Percentiles rank a stretch among this genome's conserved stretches.
Evolutionary conservation across 2,113 vertebrate species (phyloP).

Genomic region (Seriola dumerili): DNA sequence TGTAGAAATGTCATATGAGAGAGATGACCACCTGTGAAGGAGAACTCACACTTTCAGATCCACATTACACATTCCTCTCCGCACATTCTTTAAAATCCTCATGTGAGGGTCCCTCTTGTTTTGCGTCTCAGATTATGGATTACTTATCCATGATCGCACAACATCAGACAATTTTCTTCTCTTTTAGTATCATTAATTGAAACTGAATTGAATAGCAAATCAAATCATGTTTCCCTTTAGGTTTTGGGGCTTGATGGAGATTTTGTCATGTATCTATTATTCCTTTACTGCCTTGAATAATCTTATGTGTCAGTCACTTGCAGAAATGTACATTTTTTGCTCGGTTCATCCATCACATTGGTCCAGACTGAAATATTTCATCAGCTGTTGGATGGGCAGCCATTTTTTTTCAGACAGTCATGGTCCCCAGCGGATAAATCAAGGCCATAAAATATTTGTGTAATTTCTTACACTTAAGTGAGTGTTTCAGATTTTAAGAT

Average conservation of each 20-base stretch:
- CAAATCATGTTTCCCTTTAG: background rate
- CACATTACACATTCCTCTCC: constrained; percentile 40
- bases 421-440: background rate
- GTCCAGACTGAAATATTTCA: too few species aligned
- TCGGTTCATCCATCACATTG: too few species aligned
- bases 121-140: constrained; percentile 50
- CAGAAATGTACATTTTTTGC: too few species aligned
- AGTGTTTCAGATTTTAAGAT: too few species aligned
- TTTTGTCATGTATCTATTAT: too few species aligned
- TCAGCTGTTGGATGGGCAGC: too few species aligned
- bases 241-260: background rate
- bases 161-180: constrained; percentile 40
- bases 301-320: too few species aligned
- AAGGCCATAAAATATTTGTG: too few species aligned
- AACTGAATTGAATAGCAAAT: background rate
- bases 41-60: constrained; percentile 5
- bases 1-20: constrained; percentile 39
- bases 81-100: constrained; percentile 58
- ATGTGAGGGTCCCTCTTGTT: constrained; percentile 40
- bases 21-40: constrained; percentile 19
- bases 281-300: too few species aligned
- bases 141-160: constrained; percentile 59
- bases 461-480: too few species aligned
- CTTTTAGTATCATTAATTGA: background rate
- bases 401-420: background rate